Evolutionary conservation across 2,113 vertebrate species (phyloP), one percentile per base, ranked within the genome.

Genomic region (Macroglossus sobrinus): DNA sequence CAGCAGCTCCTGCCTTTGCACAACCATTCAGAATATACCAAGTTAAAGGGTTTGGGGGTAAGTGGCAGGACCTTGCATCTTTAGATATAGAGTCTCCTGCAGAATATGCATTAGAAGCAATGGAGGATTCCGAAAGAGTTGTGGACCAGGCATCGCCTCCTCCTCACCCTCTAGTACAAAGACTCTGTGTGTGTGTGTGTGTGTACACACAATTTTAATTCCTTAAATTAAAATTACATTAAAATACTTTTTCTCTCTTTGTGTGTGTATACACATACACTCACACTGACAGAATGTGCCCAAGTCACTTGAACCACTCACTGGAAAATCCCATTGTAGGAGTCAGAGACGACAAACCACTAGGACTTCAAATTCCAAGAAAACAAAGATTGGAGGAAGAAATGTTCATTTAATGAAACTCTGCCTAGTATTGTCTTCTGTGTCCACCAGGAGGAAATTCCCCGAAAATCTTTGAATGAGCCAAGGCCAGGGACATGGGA

Each of bases 31-130:
- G 28, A 82, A 57, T 33, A 43, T 7, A 71, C 47, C 40, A 40
- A 0, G 35, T n/a, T 16, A 35, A 19, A 8, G 1, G 13, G 1
- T n/a, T 45, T 7, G 7, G 35, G 2, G 15, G 5, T 21, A 55
- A 74, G 16, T 19, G 22, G 30, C 22, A 18, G 18, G 28, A 82
- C 4, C 33, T 53, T 82, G 13, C 45, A 86, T 50, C 66, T 50
- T 90, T 63, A 69, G 22, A 19, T 47, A 38, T 16, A 43, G 28
- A 16, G 8, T 89, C 28, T 61, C 72, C 61, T 55, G 9, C 22
- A 72, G 40, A 76, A 76, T 63, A 87, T 38, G 1, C 33, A 81
- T 57, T 18, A 59, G 59, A 94, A 24, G 28, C 72, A 87, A 71
- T 13, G 11, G 64, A 74, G 50, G n/a, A 61, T 24, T 71, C 35